Evolutionary conservation across 2,113 vertebrate species (phyloP), one percentile per base, ranked within the genome.

Genomic region (Ceyx cyanopectus): DNA sequence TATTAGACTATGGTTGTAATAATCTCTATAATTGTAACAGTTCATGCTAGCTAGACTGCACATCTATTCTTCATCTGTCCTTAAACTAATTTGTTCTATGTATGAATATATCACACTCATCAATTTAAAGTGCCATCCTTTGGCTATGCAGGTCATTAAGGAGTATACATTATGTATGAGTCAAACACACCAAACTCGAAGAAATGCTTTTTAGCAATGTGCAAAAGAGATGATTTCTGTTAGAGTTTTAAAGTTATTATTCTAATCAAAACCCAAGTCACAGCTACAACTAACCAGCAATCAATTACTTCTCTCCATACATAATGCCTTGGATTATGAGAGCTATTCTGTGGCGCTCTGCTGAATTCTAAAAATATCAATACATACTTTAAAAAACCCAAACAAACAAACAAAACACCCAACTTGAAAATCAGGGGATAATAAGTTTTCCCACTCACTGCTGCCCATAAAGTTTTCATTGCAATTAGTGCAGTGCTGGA

Each of bases 101-200:
- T 97, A 97, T 94, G 96, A 97, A 97, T 98, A 97, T 97, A 98
- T 96, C 97, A 96, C 86, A 78, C 79, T 97, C 97, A 97, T 98
- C 97, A 97, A 97, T 98, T 97, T 97, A 88, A 97, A 98, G 92
- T 97, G 95, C 79, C 93, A 97, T 97, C 95, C 92, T 86, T 97
- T 93, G 91, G 95, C 95, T 96, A 65, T 95, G 95, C 94, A 93
- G 92, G 82, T 96, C 96, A 95, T 98, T 98, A 97, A 95, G 91
- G 78, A 63, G 32, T 81, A 97, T 98, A 67, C 92, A 97, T 98
- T 97, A 98, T 98, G 94, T 86, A 98, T 97, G 96, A 97, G 56
- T 93, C 81, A 90, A 95, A 93, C 70, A 94, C 46, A 95, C 80
- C 90, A 95, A 97, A 97, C 74, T 97, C 92, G 66, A 58, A 93